Evolutionary conservation across 2,797 vertebrate genomes (phyloP), one percentile per base, ranked within the genome.

Genomic region (Mormyrops boulengeri): DNA sequence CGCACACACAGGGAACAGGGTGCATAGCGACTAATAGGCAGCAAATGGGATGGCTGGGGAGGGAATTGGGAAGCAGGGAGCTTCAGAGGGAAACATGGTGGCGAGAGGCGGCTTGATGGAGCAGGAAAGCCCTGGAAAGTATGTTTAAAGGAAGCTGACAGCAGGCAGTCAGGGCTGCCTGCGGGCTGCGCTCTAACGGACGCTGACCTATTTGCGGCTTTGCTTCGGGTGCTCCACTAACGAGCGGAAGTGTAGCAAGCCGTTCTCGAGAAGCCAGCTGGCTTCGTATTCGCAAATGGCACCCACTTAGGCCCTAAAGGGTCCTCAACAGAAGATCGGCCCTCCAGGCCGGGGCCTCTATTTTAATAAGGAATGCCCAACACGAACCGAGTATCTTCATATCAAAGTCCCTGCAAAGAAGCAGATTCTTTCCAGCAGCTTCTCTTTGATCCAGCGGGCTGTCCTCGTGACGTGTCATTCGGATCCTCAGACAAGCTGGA

Each of bases 151-250:
- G 41, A 85, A 26, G 11, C 22, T 47, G 52, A 52, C 60, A 87
- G 88, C 85, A 12, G 34, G 80, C 91, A 90, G 91, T 60, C 88
- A 66, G 82, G 66, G 90, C 3, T 4, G 7, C 6, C 66, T 57
- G 44, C 30, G 30, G 73, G 41, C 44, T 52, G 86, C 53, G 62
- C 57, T 84, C 85, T 66, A 82, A 90, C 85, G 87, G 89, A 91
- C 53, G 38, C 89, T 91, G 91, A 90, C 90, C 90, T 91, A 90
- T 87, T 89, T 92, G 90, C 62, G 69, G 88, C 88, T 89, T 90
- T 85, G 91, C 92, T 91, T 90, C 92, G 86, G 92, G 91, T 90
- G 88, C 89, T 84, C 8, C 84, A 34, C 89, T 93, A 93, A 94
- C 92, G 91, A 94, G 92, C 80, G 89, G 88, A 90, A 52, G 91